A percentile compares a stretch with the other conserved stretches of the same genome.
Evolutionary conservation across 2,797 vertebrate species (phyloP).

Genomic region (Pagetopsis macropterus): DNA sequence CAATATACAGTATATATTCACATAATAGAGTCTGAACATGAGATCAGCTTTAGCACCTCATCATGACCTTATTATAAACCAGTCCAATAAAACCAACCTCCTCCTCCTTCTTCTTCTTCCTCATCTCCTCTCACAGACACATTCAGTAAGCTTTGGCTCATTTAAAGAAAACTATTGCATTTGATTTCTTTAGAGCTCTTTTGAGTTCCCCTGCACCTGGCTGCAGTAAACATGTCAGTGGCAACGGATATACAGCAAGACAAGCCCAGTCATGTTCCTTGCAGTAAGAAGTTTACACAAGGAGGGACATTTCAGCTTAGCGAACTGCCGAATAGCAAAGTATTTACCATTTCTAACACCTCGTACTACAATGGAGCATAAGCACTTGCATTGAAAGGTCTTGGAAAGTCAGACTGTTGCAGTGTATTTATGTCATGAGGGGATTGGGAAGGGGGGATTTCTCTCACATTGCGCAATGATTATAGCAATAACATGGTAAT

Average conservation of each 20-base stretch:
- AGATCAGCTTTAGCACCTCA: slow-evolving; percentile 51
- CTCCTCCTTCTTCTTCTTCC: background rate
- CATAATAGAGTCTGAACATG: slow-evolving; percentile 13
- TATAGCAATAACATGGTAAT: slow-evolving; percentile 75
- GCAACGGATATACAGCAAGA: slow-evolving; percentile 5
- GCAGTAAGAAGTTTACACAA: slow-evolving; percentile 41
- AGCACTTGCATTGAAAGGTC: slow-evolving; percentile 51
- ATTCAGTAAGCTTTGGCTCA: slow-evolving; percentile 6
- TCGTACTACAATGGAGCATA: slow-evolving; percentile 30
- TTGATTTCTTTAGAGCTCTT: background rate
- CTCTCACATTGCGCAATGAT: slow-evolving; percentile 66
- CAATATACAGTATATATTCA: slow-evolving; percentile 4
- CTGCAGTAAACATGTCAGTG: slow-evolving; percentile 26
- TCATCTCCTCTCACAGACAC: slow-evolving; percentile 20
- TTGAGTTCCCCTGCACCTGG: slow-evolving; percentile 14
- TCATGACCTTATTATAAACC: slow-evolving; percentile 69
- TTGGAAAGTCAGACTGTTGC: slow-evolving; percentile 54
- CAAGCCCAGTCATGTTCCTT: slow-evolving; percentile 20
- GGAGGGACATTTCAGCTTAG: slow-evolving; percentile 29
- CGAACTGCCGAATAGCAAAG: slow-evolving; percentile 12
- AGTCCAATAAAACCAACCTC: slow-evolving; percentile 48
- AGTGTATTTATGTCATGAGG: slow-evolving; percentile 60
- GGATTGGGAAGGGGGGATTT: slow-evolving; percentile 66
- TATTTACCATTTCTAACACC: slow-evolving; percentile 38
- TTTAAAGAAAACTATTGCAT: slow-evolving; percentile 21